These are phyloP conservation scores for Drosophila burlai DNA, from an alignment of 1,140 invertebrate genomes.

Conservation along the genomic window DNA sequence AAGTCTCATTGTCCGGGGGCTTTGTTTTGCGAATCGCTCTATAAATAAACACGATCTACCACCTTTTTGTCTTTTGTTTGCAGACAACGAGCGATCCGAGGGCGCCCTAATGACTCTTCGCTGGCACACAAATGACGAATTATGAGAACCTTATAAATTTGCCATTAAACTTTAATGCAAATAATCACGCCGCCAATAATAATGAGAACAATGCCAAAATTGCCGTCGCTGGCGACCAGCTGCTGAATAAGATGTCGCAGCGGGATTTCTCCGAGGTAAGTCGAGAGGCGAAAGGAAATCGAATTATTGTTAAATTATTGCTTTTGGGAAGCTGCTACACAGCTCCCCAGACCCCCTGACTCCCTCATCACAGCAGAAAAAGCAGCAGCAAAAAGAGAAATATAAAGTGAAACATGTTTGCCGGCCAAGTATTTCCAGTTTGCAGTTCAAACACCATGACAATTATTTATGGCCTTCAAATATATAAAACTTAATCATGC, in stretches of 20 bases:
- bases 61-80: constrained; percentile 29
- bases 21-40: constrained; percentile 24
- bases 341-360: neutral
- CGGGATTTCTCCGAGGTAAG: constrained; percentile 84
- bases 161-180: constrained; percentile 83
- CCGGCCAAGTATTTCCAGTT: constrained; percentile 46
- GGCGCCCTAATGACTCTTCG: constrained; percentile 50
- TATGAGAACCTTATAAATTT: constrained; percentile 84
- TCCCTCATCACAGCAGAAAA: neutral
- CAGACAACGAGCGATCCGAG: constrained; percentile 54
- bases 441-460: constrained; percentile 62
- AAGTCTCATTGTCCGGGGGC: constrained; percentile 64
- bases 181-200: constrained; percentile 68
- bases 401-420: constrained; percentile 34
- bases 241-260: constrained; percentile 83
- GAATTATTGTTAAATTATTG: constrained; percentile 46
- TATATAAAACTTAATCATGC: constrained; percentile 63
- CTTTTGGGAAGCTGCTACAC: neutral
- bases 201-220: constrained; percentile 79
- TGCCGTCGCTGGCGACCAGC: constrained; percentile 62
- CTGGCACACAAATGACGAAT: constrained; percentile 84
- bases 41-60: constrained; percentile 37
- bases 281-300: constrained; percentile 30
- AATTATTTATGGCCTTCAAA: constrained; percentile 71
- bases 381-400: neutral